Base-by-base conservation (phyloP, 2,888 invertebrate species). In the Parasteatoda lunata region DNA sequence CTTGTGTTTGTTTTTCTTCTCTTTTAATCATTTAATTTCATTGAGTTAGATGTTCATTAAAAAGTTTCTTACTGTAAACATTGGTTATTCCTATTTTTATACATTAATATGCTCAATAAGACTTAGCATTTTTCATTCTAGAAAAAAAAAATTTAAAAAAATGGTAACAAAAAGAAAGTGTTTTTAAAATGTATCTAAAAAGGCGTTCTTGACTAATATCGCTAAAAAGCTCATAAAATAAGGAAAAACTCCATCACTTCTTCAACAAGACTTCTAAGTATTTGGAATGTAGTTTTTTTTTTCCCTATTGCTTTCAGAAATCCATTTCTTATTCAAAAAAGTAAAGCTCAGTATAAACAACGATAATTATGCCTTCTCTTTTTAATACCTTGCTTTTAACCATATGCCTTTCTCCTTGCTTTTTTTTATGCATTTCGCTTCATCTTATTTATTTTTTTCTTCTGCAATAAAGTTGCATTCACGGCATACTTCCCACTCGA, bases 401-500 rank as follows among this genome's bases (percentile, higher is more conserved):
- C 48, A 47, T 45, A 47, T 72, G 9, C 51, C 51, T 15, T 59
- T 15, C 51, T 48, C 48, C 15, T 49, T 13, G n/a, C 72, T 6
- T 5, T n/a, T 72, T 72, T 72, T 72, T 70, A 11, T 6, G 13
- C 48, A 3, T 47, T 69, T 49, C 15, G 49, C n/a, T 72, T n/a
- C 45, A 9, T 13, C 48, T 71, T n/a, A 51, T 59, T 71, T n/a
- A 51, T 59, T 59, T 66, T 80, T 80, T 75, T 70, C 65, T 64
- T 30, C 47, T 30, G 83, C 77, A 84, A 84, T 84, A 77, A 84
- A 71, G 83, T 72, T 69, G 48, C 77, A 84, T 84, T 84, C 72
- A 66, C 54, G 15, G 49, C 71, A 84, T 84, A 77, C 83, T 77
- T 65, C 73, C 54, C 52, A 54, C 77, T 77, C 68, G 30, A 54